phyloP scores from a whole-genome alignment of 2,888 invertebrate genomes.

The Euplexia lucipara region DNA sequence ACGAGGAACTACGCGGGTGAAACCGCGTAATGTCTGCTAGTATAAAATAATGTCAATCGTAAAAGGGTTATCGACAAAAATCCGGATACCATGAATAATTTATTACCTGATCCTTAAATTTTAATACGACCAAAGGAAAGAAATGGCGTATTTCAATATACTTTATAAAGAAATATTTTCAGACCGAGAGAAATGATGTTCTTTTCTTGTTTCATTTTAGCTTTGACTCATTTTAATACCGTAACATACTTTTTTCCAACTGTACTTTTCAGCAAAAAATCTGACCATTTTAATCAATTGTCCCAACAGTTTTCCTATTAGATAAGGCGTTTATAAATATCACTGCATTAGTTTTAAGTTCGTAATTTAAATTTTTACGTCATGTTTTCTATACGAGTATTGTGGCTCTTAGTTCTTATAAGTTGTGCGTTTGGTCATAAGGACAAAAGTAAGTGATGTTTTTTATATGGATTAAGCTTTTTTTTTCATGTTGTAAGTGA shows the following conservation, averaged over 20 bases:
- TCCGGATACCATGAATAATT: no score
- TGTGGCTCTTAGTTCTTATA: slow-evolving; percentile 37
- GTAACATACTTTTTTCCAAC: background rate
- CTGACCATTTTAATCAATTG: background rate
- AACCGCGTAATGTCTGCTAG: no score
- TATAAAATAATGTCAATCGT: no score
- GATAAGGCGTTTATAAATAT: slow-evolving; percentile 43
- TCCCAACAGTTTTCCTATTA: slow-evolving; percentile 29
- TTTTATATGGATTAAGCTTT: background rate
- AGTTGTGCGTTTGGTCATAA: slow-evolving; percentile 13
- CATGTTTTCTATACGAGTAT: slow-evolving; percentile 29
- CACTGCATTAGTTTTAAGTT: background rate
- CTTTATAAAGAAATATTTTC: no score
- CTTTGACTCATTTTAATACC: rapidly evolving
- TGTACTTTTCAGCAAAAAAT: slow-evolving; percentile 9
- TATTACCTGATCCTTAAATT: no score
- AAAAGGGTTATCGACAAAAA: no score
- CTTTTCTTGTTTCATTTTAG: no score
- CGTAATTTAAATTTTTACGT: background rate
- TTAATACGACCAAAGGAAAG: no score
- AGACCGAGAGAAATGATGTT: no score
- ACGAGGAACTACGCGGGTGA: no score
- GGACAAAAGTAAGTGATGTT: slow-evolving; percentile 33
- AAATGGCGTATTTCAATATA: no score
- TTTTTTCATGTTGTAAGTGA: no score